Evolutionary conservation across 2,888 invertebrate genomes (phyloP).

Genomic region (Pseudeuparius sepicola): DNA sequence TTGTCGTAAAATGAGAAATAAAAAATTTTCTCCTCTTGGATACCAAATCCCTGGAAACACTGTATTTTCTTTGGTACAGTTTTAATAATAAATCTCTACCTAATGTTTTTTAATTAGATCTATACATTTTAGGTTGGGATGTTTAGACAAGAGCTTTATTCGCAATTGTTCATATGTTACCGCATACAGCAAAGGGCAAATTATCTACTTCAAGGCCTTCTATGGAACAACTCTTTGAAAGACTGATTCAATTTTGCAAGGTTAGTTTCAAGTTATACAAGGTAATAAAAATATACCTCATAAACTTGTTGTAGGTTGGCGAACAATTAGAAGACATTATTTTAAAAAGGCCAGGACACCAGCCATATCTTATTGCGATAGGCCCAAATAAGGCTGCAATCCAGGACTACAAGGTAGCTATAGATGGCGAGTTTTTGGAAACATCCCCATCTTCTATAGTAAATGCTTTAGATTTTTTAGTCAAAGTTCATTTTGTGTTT

Average conservation of each 20-base stretch:
- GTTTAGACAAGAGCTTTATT: too few relatives aligned
- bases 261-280: background rate
- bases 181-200: background rate
- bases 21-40: too few relatives aligned
- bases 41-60: too few relatives aligned
- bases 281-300: background rate
- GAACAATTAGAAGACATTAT: slow-evolving; percentile 6
- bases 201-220: background rate
- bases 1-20: too few relatives aligned
- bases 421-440: slow-evolving; percentile 7
- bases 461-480: slow-evolving; percentile 3
- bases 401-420: slow-evolving; percentile 6
- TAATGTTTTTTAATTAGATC: too few relatives aligned
- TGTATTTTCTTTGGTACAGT: too few relatives aligned
- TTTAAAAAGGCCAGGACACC: slow-evolving; percentile 5
- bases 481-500: slow-evolving; percentile 6
- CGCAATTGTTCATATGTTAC: slow-evolving; percentile 3
- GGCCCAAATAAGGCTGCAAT: slow-evolving; percentile 6
- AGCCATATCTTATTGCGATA: slow-evolving; percentile 7
- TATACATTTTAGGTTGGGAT: too few relatives aligned
- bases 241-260: slow-evolving; percentile 2
- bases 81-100: too few relatives aligned
- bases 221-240: background rate
- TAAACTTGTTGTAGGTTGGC: slow-evolving; percentile 4
- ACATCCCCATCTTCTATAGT: slow-evolving; percentile 3